Conservation (phyloP, 2,113 vertebrate species). For the Sinocyclocheilus anshuiensis region DNA sequence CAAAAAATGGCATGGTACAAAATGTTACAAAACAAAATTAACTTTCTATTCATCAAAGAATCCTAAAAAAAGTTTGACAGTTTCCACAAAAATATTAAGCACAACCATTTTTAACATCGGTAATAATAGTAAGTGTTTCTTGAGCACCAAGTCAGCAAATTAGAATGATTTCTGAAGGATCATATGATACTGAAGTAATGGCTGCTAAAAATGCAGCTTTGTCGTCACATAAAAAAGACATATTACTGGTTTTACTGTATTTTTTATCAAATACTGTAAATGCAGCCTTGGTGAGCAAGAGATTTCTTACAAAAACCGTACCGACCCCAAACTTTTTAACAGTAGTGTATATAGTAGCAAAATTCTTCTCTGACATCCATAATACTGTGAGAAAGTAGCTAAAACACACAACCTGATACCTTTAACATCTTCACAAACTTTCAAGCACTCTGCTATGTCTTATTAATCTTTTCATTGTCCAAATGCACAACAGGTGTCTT, state of each 20-base stretch:
- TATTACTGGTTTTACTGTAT: background rate
- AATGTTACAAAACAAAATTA: too few relatives aligned
- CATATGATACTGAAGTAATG: too few relatives aligned
- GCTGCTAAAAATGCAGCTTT: too few relatives aligned
- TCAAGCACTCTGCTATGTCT: background rate
- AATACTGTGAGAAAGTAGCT: background rate
- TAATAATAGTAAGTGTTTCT: too few relatives aligned
- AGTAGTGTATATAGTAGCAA: background rate
- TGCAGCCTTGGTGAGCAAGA: background rate
- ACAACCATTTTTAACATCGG: too few relatives aligned
- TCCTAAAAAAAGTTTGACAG: too few relatives aligned
- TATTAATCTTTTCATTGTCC: background rate
- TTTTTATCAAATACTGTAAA: background rate
- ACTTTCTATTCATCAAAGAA: too few relatives aligned
- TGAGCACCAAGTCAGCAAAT: too few relatives aligned
- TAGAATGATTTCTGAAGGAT: too few relatives aligned
- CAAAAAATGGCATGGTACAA: too few relatives aligned
- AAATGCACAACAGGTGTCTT: background rate
- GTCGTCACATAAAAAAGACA: too few relatives aligned
- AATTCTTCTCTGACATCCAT: background rate
- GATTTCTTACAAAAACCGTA: background rate
- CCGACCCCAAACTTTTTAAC: background rate
- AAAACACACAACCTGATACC: background rate
- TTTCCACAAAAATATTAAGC: too few relatives aligned
- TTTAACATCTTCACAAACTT: background rate